A percentile compares a stretch with the other conserved stretches of the same genome.
Evolutionary conservation across 1,140 invertebrate species (phyloP).

Genomic region (Zaprionus lachaisei): DNA sequence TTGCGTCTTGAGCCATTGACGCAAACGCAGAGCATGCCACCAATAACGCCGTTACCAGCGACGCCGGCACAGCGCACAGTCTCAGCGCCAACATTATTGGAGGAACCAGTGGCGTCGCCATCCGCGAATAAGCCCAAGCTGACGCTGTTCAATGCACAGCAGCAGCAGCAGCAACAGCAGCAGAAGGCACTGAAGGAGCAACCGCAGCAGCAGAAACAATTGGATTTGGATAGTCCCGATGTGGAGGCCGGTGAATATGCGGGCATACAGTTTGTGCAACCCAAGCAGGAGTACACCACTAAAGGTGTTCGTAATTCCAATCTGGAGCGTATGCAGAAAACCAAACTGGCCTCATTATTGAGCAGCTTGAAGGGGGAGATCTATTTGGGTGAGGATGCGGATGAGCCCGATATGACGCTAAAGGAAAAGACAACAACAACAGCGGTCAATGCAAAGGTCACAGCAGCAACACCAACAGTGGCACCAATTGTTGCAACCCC

Average conservation of each 20-base stretch:
- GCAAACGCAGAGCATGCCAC: conserved; percentile 61
- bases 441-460: background rate
- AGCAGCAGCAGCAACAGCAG: conserved; percentile 15
- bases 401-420: conserved; percentile 45
- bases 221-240: conserved; percentile 58
- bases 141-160: conserved; percentile 72
- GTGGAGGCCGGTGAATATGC: conserved; percentile 69
- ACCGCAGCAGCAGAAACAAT: background rate
- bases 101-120: background rate
- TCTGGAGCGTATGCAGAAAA: conserved; percentile 78
- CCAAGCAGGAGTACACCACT: conserved; percentile 59
- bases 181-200: conserved; percentile 12
- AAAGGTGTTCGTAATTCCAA: conserved; percentile 48
- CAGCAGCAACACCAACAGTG: conserved; percentile 1
- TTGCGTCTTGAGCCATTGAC: conserved; percentile 35
- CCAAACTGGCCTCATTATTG: conserved; percentile 78
- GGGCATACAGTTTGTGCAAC: conserved; percentile 79
- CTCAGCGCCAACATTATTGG: conserved; percentile 46
- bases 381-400: conserved; percentile 53
- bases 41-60: conserved; percentile 43
- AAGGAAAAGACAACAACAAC: conserved; percentile 7
- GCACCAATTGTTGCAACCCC: conserved; percentile 13
- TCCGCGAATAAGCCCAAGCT: conserved; percentile 62
- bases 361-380: conserved; percentile 77
- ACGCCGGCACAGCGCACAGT: conserved; percentile 41